Evolutionary conservation across 1,140 invertebrate species (phyloP), one percentile per base, ranked within the genome.

Genomic region (Tetragonula clypearis): DNA sequence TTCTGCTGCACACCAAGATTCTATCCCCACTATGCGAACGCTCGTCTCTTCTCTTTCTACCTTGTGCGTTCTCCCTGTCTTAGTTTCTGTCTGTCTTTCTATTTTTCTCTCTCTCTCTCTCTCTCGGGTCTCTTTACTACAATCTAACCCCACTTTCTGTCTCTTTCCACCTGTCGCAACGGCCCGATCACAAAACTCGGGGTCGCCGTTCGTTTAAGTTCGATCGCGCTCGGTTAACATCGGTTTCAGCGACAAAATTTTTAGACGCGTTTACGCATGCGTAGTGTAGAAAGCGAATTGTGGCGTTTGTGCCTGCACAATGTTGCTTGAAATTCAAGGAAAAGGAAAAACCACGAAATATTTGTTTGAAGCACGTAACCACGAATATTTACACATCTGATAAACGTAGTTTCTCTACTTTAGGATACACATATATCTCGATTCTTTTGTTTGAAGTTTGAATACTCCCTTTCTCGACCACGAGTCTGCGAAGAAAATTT

Each of bases 1-100:
- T 83, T 90, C 86, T 84, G 83, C 80, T 66, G 81, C 87, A 78
- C 89, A 88, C 90, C 82, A 89, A 90, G 86, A 86, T 89, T 86
- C 89, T 86, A 84, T 87, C 91, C 86, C 87, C 88, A 82, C 86
- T 79, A 68, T 15, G 1, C 5, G 17, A 1, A 35, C 58, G 35
- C 85, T 90, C 58, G 65, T 79, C 66, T 80, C 86, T 68, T 80
- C 86, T 68, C 60, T 75, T 76, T 74, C 62, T 86, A 23, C 21
- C 56, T 41, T 49, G 41, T 49, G 8, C 1, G n/a, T 1, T 49
- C 6, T 49, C 9, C 41, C 41, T 49, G 41, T 41, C 41, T 49
- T 49, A 49, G 41, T 75, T 74, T 49, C 41, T 49, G 0, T 49
- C 41, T 49, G 8, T 41, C 41, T 41, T 0, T 8, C 71, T 23